Conservation (phyloP, 1,140 invertebrate species). For the Xylocopa sonorina region DNA sequence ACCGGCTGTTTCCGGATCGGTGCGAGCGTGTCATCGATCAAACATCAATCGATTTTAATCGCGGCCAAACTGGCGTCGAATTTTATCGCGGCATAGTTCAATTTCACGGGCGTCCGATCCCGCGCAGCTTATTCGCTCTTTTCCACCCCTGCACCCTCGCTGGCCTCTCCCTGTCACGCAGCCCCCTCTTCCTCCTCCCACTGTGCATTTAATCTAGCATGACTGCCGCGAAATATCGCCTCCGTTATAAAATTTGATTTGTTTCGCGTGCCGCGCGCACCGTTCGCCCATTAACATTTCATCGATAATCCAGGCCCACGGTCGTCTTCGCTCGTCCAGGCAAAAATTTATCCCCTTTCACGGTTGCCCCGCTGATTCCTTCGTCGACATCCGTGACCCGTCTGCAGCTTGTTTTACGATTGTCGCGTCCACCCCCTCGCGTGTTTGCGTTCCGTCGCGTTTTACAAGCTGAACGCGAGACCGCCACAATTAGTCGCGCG, state of each 20-base stretch:
- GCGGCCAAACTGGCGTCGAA: slow-evolving; percentile 16
- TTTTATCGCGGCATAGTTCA: slow-evolving; percentile 37
- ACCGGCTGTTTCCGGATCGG: neutral
- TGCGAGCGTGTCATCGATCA: slow-evolving; percentile 15
- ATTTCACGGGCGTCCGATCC: slow-evolving; percentile 27
- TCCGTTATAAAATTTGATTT: slow-evolving; percentile 40
- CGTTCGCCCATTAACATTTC: slow-evolving; percentile 23
- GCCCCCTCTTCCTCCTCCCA: too few species aligned
- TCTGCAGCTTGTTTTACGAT: neutral
- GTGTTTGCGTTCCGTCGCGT: neutral
- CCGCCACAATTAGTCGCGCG: too few species aligned
- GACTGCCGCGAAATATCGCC: slow-evolving; percentile 34
- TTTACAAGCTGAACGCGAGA: too few species aligned
- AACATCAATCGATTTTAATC: slow-evolving; percentile 34
- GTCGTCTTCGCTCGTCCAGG: neutral
- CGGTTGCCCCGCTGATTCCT: neutral
- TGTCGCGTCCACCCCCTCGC: neutral
- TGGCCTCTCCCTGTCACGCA: too few species aligned
- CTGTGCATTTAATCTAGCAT: slow-evolving; percentile 27
- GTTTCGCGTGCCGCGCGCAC: slow-evolving; percentile 20
- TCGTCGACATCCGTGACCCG: neutral
- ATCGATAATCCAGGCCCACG: neutral
- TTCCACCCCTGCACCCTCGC: too few species aligned
- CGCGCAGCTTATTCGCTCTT: slow-evolving; percentile 20
- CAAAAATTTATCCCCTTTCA: too few species aligned